Base-by-base conservation (phyloP, 2,113 vertebrate species). In the Athene noctua region DNA sequence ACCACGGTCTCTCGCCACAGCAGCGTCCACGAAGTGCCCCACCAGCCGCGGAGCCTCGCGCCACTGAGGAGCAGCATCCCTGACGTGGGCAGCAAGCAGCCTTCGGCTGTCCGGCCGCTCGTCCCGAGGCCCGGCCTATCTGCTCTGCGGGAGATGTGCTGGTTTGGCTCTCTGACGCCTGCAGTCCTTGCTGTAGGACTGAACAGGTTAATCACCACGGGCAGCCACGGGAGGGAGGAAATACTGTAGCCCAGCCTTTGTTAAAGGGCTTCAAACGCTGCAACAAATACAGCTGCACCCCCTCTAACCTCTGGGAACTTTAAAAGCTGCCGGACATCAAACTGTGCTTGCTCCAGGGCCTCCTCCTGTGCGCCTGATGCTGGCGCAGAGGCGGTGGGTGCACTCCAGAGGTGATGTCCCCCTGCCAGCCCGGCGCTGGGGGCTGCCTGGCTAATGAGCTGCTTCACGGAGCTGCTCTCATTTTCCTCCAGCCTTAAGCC, bases 21-120 rank as follows among this genome's bases (percentile, higher is more conserved):
- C 0, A 2, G 13, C 2, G 2, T 6, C 42, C 32, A 26, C 3
- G 0, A 15, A 6, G 13, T 4, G 15, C 47, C 21, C 13, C 70
- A 21, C 26, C 21, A 44, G 44, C 38, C 3, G 0, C 18, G 26
- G 21, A 40, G 59, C 34, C 32, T 34, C 15, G 3, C 1, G 0
- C 19, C 2, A 0, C 11, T 11, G 52, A 83, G 66, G 21, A 77
- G 23, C 38, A 40, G 13, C 19, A 18, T 6, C 51, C 20, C 38
- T 2, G 1, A 1, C 1, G 5, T 0, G 2, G 54, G 66, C 59
- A 61, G 80, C 52, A 15, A 27, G 66, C 21, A 32, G 65, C 6
- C 44, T 58, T 11, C 38, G 19, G 57, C 44, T 13, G 36, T 49
- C 19, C 14, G 46, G 47, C 40, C 27, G 40, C 83, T 51, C 66